phyloP scores from a whole-genome alignment of 2,797 vertebrate species.

The Triplophysa bombifrons region DNA sequence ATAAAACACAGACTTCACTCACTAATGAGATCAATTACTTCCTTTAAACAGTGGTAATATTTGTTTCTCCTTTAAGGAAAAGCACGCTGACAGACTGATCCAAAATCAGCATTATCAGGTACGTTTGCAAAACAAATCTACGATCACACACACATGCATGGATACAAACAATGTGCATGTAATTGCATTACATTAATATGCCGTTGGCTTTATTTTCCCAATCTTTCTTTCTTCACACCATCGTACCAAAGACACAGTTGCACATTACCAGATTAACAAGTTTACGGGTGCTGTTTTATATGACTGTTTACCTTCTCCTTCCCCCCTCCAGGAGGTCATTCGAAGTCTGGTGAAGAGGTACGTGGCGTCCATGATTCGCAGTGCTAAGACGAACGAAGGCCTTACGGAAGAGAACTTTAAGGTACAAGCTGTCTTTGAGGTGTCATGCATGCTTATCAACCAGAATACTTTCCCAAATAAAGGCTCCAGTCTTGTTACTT shows the following conservation, averaged over 20 bases:
- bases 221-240: neutral
- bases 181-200: conserved; percentile 2
- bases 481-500: neutral
- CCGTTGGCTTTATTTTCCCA: neutral
- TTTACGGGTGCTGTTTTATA: neutral
- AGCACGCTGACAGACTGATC: conserved; percentile 91
- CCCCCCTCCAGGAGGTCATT: conserved; percentile 87
- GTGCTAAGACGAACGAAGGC: conserved; percentile 93
- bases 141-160: conserved; percentile 7
- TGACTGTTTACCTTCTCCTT: conserved; percentile 12
- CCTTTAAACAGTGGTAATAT: conserved; percentile 34
- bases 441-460: neutral
- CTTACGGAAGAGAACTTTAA: conserved; percentile 97
- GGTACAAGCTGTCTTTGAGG: conserved; percentile 66
- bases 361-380: conserved; percentile 94
- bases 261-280: conserved; percentile 32
- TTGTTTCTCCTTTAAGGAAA: conserved; percentile 79
- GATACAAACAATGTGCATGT: conserved; percentile 14
- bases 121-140: conserved; percentile 45
- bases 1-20: neutral
- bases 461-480: neutral
- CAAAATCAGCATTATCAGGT: conserved; percentile 98
- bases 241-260: conserved; percentile 15
- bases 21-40: neutral
- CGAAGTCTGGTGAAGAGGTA: conserved; percentile 93